Evolutionary conservation across 2,113 vertebrate species (phyloP), one percentile per base, ranked within the genome.

Genomic region (Laterallus jamaicensis): DNA sequence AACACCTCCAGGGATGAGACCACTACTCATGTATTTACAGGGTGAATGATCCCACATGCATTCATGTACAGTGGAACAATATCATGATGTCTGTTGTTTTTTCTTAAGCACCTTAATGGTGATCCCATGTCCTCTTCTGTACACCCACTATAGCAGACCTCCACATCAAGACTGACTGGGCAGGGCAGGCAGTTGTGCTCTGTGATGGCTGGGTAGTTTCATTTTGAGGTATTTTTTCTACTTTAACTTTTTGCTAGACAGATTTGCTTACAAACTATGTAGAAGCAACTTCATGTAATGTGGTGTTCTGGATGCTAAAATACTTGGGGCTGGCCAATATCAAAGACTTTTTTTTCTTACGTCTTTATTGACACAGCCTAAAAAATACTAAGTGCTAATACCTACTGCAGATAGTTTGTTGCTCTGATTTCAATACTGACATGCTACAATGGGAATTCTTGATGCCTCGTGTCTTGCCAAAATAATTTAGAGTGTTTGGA

Each of bases 161-260:
- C 58, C 32, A 71, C 37, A 67, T 31, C 35, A 10, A 25, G 25
- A 73, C 52, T 62, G 35, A 32, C 28, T 49, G 54, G 15, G 25
- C 12, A 59, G 10, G 15, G 25, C 12, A 59, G 10, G 15, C 15
- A 24, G 21, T 11, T 54, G 25, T 54, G 42, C 7, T 58, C 49
- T 58, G 25, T 81, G 35, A 28, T 17, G 12, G 11, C 7, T 49
- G 10, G 19, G 6, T 35, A 32, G 16, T 37, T 40, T 25, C 26
- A 0, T 10, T 50, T 25, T 3, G 15, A 11, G 11, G 5, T 25
- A 12, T 25, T 83, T 26, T 28, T 15, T 3, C 7, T 47, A 3
- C 15, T 54, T 49, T 7, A 47, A 3, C 26, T 35, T 70, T 52
- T 62, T 62, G 18, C 25, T 9, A 42, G 17, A n/a, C 3, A 20